Evolutionary conservation across 2,113 vertebrate genomes (phyloP).

Genomic region (Climacteris rufus): DNA sequence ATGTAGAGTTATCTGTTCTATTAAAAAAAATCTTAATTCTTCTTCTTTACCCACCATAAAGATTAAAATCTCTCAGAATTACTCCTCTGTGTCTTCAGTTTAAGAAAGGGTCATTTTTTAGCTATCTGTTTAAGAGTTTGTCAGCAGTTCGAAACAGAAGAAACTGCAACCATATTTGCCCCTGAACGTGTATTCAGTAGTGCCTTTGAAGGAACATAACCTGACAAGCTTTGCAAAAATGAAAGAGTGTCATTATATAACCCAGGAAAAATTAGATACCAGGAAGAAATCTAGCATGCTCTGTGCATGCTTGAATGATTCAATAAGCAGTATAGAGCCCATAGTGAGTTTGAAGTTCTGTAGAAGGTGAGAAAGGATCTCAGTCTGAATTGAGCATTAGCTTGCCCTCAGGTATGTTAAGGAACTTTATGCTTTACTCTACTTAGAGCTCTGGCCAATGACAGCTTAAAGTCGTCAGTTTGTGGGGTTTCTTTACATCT

Average conservation of each 20-base stretch:
- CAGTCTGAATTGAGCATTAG: neutral
- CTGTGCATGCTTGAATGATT: neutral
- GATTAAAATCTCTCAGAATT: neutral
- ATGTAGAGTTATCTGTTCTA: neutral
- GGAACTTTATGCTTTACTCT: neutral
- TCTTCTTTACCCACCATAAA: neutral
- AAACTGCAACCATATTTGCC: neutral
- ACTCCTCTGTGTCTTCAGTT: neutral
- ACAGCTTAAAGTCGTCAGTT: neutral
- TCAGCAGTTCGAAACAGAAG: neutral
- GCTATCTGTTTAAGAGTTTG: neutral
- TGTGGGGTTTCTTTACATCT: neutral
- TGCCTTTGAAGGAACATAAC: neutral
- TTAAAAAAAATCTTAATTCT: neutral
- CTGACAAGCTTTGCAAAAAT: neutral
- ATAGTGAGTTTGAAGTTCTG: constrained; percentile 6
- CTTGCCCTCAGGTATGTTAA: neutral
- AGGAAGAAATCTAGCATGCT: neutral
- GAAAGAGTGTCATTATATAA: neutral
- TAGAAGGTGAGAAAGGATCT: constrained; percentile 3
- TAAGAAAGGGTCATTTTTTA: neutral
- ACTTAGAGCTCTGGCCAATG: neutral
- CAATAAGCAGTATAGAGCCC: neutral
- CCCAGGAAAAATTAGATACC: neutral
- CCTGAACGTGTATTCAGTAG: neutral